Evolutionary conservation across 1,140 invertebrate species (phyloP), one percentile per base, ranked within the genome.

Genomic region (Ganaspis sp.): DNA sequence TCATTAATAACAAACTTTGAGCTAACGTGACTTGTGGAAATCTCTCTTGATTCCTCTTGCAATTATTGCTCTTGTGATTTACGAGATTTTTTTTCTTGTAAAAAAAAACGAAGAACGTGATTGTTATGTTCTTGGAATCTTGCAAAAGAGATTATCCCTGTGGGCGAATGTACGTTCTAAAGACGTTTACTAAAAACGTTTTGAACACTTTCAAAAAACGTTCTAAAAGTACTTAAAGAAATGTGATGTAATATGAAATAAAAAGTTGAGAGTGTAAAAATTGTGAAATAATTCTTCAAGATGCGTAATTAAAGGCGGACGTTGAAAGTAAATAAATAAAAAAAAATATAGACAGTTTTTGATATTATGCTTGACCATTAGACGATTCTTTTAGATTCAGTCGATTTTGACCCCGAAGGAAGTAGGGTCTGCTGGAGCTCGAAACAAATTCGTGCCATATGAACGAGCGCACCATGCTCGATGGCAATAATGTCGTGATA

Each of bases 361-460:
- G 4, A 15, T 23, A 23, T 26, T 64, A 64, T 29, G 15, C 54
- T 64, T 64, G 26, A 64, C 26, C 54, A 64, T 29, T 29, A 64
- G 54, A 19, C 21, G 54, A 15, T 64, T 64, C 21, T 23, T 26
- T 26, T 64, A 64, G 54, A 64, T 70, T 15, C 34, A 37, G 19
- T 19, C 37, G 19, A 15, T 17, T 17, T 70, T 70, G 17, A 70
- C 21, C 45, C n/a, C 53, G 69, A 74, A 78, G 80, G 80, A 81
- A 81, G 77, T 81, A 81, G 76, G 80, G 77, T 81, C 77, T 81
- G 76, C 54, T 79, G 80, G 69, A 79, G 80, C 74, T 69, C 74
- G 76, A 78, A 79, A 78, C 74, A 75, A 81, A 81, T 81, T 77
- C 75, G 77, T 81, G 69, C 74, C 79, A 69, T 75, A 38, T 71